Percentiles rank a stretch among this genome's conserved stretches.
phyloP scores from a whole-genome alignment of 2,113 vertebrate genomes.

The Scophthalmus maximus region DNA sequence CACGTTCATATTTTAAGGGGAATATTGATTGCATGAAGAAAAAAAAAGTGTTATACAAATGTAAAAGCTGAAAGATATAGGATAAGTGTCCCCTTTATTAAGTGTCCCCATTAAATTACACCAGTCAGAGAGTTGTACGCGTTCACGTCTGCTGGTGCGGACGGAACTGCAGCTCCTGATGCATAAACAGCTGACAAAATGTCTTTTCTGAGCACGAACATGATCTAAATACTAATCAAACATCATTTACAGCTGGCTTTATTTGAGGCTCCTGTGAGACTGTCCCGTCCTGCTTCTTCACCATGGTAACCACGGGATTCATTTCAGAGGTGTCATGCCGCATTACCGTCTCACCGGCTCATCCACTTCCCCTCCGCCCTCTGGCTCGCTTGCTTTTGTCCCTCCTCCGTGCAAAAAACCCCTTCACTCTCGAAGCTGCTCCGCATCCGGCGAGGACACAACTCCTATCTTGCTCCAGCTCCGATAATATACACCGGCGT shows the following conservation, averaged over 20 bases:
- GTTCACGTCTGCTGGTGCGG: not conserved
- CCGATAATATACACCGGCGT: constrained; percentile 57
- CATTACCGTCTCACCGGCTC: constrained; percentile 82
- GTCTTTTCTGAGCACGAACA: constrained; percentile 88
- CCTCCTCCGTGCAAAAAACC: constrained; percentile 72
- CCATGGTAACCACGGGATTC: constrained; percentile 94
- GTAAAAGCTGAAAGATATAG: not conserved
- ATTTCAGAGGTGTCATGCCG: constrained; percentile 88
- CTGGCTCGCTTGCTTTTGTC: constrained; percentile 69
- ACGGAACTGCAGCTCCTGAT: constrained; percentile 35
- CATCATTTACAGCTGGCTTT: constrained; percentile 98
- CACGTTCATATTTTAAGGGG: not conserved
- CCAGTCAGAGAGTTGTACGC: not conserved
- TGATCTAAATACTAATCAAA: constrained; percentile 99
- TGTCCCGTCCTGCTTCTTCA: constrained; percentile 92
- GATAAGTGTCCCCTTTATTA: no score
- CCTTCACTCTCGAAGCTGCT: constrained; percentile 70
- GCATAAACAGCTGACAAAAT: constrained; percentile 82
- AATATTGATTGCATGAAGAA: not conserved
- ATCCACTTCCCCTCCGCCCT: constrained; percentile 75
- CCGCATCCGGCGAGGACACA: constrained; percentile 72
- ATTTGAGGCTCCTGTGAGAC: constrained; percentile 93
- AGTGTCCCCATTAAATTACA: no score
- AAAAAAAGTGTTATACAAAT: no score
- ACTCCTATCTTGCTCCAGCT: constrained; percentile 60